Evolutionary conservation across 2,888 invertebrate genomes (phyloP).

Genomic region (Cremastinae sp.): DNA sequence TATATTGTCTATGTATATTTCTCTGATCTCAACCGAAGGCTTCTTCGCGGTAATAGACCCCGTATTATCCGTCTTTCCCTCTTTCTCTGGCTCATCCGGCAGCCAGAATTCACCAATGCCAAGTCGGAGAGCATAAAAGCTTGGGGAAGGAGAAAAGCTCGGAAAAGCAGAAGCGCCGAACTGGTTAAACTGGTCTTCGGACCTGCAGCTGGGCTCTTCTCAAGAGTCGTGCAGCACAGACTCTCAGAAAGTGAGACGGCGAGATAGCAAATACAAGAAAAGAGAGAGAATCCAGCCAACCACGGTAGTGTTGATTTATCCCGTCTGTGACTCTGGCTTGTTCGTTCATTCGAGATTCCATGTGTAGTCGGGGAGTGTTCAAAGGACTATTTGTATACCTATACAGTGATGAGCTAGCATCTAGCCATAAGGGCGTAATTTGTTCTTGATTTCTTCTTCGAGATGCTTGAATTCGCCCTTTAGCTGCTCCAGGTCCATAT

Average conservation of each 20-base stretch:
- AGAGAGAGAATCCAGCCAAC: slow-evolving; percentile 35
- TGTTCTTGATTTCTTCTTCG: background rate
- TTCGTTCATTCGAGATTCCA: slow-evolving; percentile 21
- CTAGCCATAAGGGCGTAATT: slow-evolving; percentile 10
- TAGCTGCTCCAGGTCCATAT: background rate
- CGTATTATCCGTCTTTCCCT: slow-evolving; percentile 9
- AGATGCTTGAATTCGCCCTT: slow-evolving; percentile 3
- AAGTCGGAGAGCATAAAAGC: slow-evolving; percentile 41
- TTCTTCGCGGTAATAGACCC: slow-evolving; percentile 50
- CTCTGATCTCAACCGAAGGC: slow-evolving; percentile 43
- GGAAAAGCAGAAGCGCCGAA: slow-evolving; percentile 29
- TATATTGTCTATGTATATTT: slow-evolving; percentile 34
- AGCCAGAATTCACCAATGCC: slow-evolving; percentile 22
- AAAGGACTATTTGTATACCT: slow-evolving; percentile 21
- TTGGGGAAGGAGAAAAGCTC: slow-evolving; percentile 32
- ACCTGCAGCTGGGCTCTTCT: slow-evolving; percentile 45
- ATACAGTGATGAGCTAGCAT: too few species aligned
- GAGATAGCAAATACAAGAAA: background rate
- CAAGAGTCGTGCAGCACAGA: slow-evolving; percentile 51
- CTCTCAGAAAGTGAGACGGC: slow-evolving; percentile 5
- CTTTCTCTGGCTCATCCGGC: slow-evolving; percentile 44
- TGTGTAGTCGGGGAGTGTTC: slow-evolving; percentile 15
- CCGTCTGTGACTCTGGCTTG: slow-evolving; percentile 31
- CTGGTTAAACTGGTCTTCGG: slow-evolving; percentile 45
- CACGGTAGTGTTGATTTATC: slow-evolving; percentile 57